These are phyloP conservation scores for Chelon labrosus DNA, from an alignment of 2,797 vertebrate species.

Conservation along the genomic window DNA sequence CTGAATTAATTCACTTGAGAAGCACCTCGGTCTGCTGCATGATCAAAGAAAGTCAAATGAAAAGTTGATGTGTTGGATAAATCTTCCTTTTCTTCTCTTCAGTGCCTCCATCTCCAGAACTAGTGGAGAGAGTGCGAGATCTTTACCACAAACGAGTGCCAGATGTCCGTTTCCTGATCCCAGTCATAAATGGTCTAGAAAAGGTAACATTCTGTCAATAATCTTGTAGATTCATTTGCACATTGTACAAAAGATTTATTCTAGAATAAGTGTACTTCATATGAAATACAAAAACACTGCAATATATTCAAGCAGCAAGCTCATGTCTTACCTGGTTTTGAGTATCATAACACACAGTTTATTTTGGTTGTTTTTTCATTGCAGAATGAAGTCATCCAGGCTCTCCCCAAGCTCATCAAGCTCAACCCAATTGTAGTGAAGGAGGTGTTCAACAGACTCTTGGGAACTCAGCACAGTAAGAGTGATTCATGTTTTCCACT, in stretches of 20 bases:
- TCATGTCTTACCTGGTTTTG: too few relatives aligned
- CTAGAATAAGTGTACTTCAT: too few relatives aligned
- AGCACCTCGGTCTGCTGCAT: background rate
- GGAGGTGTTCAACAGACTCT: conserved; percentile 95
- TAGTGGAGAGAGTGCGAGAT: conserved; percentile 95
- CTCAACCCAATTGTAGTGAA: conserved; percentile 98
- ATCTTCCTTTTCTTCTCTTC: conserved; percentile 7
- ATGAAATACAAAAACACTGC: too few relatives aligned
- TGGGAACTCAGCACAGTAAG: conserved; percentile 96
- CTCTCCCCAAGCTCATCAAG: conserved; percentile 96
- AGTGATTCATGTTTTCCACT: background rate
- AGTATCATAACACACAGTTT: too few relatives aligned
- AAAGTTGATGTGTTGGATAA: background rate
- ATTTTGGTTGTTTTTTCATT: background rate
- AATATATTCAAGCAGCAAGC: too few relatives aligned
- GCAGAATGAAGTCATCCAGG: conserved; percentile 95
- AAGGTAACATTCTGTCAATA: conserved; percentile 83
- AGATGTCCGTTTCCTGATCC: conserved; percentile 95
- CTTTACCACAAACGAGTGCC: conserved; percentile 96
- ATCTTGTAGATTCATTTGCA: too few relatives aligned
- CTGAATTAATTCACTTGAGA: background rate
- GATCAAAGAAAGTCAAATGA: background rate
- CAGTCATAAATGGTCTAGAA: conserved; percentile 95
- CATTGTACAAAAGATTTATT: too few relatives aligned
- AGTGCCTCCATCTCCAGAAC: conserved; percentile 95